Evolutionary conservation across 2,797 vertebrate genomes (phyloP).

Genomic region (Aplochiton taeniatus): DNA sequence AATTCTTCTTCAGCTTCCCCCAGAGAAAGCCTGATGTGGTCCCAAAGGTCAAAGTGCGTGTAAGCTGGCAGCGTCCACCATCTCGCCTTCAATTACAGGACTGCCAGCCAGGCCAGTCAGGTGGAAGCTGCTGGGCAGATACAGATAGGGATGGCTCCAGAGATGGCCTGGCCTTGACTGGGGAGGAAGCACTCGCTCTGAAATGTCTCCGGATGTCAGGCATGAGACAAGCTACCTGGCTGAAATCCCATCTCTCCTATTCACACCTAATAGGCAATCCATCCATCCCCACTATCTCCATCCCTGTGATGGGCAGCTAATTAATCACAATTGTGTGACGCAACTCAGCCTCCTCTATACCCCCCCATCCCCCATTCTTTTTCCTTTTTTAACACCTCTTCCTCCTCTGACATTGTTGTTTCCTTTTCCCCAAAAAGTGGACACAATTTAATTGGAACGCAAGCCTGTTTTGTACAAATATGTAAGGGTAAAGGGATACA

Average conservation of each 20-base stretch:
- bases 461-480: background rate
- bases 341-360: slow-evolving; percentile 11
- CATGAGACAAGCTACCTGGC: slow-evolving; percentile 38
- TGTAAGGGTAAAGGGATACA: background rate
- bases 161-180: slow-evolving; percentile 27
- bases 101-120: background rate
- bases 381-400: slow-evolving; percentile 11
- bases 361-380: slow-evolving; percentile 18
- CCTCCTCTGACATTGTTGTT: slow-evolving; percentile 12
- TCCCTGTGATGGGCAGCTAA: slow-evolving; percentile 61
- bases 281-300: slow-evolving; percentile 42
- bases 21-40: background rate
- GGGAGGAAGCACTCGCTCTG: slow-evolving; percentile 23
- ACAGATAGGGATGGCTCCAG: slow-evolving; percentile 1
- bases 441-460: background rate
- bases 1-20: too few species aligned
- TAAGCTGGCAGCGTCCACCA: background rate
- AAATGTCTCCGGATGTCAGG: slow-evolving; percentile 49
- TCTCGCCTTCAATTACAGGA: slow-evolving; percentile 3
- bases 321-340: slow-evolving; percentile 58
- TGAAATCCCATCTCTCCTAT: slow-evolving; percentile 41
- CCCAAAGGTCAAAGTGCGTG: background rate
- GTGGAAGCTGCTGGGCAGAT: background rate
- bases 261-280: slow-evolving; percentile 60
- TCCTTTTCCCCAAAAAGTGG: slow-evolving; percentile 8